Conservation (phyloP, 2,888 invertebrate species). For the Agriopis marginaria region DNA sequence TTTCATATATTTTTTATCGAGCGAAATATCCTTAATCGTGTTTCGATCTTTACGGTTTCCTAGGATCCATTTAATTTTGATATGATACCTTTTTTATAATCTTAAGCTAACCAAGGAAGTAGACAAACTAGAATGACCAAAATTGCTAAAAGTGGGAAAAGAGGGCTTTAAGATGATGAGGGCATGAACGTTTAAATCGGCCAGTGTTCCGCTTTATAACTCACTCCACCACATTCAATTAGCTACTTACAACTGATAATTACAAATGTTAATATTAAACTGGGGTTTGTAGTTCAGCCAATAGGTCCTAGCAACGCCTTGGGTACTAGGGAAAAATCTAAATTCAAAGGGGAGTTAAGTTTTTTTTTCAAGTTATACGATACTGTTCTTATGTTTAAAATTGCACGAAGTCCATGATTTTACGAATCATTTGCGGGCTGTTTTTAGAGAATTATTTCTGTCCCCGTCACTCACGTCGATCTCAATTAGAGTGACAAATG, state of each 20-base stretch:
- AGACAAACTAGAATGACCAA: too few species aligned
- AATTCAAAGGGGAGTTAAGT: too few species aligned
- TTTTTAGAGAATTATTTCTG: too few species aligned
- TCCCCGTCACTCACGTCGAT: not conserved
- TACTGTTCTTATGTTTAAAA: not conserved
- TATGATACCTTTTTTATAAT: too few species aligned
- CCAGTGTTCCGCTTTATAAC: conserved; percentile 27
- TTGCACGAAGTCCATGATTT: not conserved
- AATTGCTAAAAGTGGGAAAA: too few species aligned
- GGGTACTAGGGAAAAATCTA: not conserved
- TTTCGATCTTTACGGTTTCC: too few species aligned
- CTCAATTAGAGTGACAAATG: not conserved
- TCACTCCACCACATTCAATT: conserved; percentile 12
- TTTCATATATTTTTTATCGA: too few species aligned
- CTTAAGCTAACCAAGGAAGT: too few species aligned
- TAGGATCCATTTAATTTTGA: too few species aligned
- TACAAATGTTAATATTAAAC: conserved; percentile 18
- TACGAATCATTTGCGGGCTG: too few species aligned
- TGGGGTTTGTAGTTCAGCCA: conserved; percentile 17
- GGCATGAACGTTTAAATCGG: conserved; percentile 25
- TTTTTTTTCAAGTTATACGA: not conserved
- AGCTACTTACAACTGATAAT: conserved; percentile 17
- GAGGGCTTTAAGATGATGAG: not conserved
- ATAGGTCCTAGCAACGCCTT: conserved; percentile 25
- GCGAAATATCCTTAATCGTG: too few species aligned